Evolutionary conservation across 2,888 invertebrate species (phyloP), one percentile per base, ranked within the genome.

Genomic region (Drosophila emarginata): DNA sequence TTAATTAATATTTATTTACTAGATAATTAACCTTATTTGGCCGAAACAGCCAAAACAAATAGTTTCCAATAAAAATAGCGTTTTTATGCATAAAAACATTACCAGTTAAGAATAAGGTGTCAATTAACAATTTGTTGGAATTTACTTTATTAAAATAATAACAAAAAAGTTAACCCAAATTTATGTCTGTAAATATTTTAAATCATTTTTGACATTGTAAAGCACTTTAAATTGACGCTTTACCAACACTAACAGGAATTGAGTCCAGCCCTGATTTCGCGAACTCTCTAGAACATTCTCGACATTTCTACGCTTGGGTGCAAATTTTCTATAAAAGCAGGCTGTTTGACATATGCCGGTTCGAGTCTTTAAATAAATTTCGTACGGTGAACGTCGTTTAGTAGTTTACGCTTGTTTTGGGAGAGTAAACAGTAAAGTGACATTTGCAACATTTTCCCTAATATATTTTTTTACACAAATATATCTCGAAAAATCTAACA

Each of bases 271-370:
- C 88, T 80, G 73, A 52, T 12, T 51, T 12, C 77, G 82, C 76
- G 87, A 88, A 73, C 52, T 0, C 70, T 82, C 90, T 67, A 87
- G 91, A 91, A 89, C 40, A 63, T 73, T 90, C 91, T 74, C 69
- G 91, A 79, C 74, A 52, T 28, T 79, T 77, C 74, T 71, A 26
- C 54, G 63, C 67, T 45, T 51, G 39, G 54, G 69, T 21, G 26
- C 18, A 45, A 74, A 58, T 72, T 67, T 62, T 64, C 74, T 90
- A 91, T 90, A 90, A 82, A 88, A 77, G 70, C 59, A 50, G 76
- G 39, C 54, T 11, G 62, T 36, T 28, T 15, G n/a, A 37, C 54
- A 6, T 23, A 21, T 62, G 74, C 82, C 79, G 80, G 81, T 68
- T 79, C 83, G 80, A 91, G 86, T 91, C 78, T 72, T 76, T 72